Evolutionary conservation across 2,797 vertebrate species (phyloP), one percentile per base, ranked within the genome.

Genomic region (Todus mexicanus): DNA sequence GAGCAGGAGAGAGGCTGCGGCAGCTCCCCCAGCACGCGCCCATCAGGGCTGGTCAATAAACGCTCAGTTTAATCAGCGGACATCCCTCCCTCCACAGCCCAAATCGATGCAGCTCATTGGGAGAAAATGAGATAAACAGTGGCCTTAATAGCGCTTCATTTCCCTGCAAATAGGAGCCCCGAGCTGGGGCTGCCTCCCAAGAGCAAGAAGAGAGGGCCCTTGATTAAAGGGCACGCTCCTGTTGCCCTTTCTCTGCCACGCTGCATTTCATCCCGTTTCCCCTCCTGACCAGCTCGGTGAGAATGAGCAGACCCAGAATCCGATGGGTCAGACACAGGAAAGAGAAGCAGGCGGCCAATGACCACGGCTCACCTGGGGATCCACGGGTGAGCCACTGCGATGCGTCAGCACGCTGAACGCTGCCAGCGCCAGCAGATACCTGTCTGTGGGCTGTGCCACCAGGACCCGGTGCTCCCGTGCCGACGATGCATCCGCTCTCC

Each of bases 111-210:
- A 56, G 76, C 77, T 82, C 77, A 54, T 20, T 6, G 84, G 94
- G 71, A 96, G 89, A 94, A 95, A 97, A 97, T 7, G 87, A 93
- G 96, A 97, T 96, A 94, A 96, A 93, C 40, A 65, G n/a, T 2
- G 47, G 65, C 76, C 51, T 86, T 95, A 82, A 77, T 51, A 89
- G 76, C 1, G 2, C 73, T 84, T 56, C 72, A 71, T 87, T 91
- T 43, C 69, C 72, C 80, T 37, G 51, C 79, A 27, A 78, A 81
- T 6, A 63, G 79, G 72, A 84, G 26, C 54, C 54, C 48, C 20
- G 13, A 4, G 7, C 35, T 23, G 3, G 48, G 63, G 12, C 47
- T 53, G 87, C 82, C 60, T 43, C 57, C 80, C 40, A n/a, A 87
- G 43, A 57, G 5, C 51, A 45, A 89, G 53, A 69, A 15, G 38